Percentiles rank a stretch among this genome's conserved stretches.
Evolutionary conservation across 2,888 invertebrate species (phyloP).

Genomic region (Cosmia trapezina): DNA sequence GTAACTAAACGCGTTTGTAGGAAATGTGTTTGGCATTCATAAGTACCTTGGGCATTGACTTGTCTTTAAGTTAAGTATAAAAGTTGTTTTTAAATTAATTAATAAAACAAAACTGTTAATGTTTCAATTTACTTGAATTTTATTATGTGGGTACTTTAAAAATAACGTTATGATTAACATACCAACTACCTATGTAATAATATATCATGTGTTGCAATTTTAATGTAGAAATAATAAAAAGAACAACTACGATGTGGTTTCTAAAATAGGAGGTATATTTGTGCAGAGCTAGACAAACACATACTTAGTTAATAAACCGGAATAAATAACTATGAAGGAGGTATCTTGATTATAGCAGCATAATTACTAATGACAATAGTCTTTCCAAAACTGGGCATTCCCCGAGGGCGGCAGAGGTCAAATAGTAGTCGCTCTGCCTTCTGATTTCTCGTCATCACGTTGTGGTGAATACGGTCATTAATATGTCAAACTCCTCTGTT

Average conservation of each 20-base stretch:
- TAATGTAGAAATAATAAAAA: not conserved
- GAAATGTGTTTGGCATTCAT: slow-evolving; percentile 42
- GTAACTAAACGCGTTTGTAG: slow-evolving; percentile 45
- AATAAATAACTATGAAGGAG: not conserved
- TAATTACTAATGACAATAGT: not conserved
- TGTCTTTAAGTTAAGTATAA: slow-evolving; percentile 16
- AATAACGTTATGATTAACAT: not conserved
- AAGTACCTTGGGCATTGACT: slow-evolving; percentile 47
- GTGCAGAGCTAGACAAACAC: not conserved
- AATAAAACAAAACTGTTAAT: slow-evolving; percentile 23
- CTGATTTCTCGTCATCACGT: not conserved
- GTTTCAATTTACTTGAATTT: not conserved
- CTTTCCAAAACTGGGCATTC: slow-evolving; percentile 8
- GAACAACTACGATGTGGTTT: not conserved
- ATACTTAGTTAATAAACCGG: not conserved
- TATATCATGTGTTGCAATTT: not conserved
- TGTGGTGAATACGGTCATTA: not conserved
- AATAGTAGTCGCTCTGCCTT: not conserved
- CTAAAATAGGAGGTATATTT: not conserved
- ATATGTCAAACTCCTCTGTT: not conserved
- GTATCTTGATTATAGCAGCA: not conserved
- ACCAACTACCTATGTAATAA: not conserved
- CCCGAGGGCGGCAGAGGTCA: not conserved
- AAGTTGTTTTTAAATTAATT: slow-evolving; percentile 41
- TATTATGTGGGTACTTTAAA: not conserved